phyloP scores from a whole-genome alignment of 2,888 invertebrate genomes.

The Clitarchus hookeri region DNA sequence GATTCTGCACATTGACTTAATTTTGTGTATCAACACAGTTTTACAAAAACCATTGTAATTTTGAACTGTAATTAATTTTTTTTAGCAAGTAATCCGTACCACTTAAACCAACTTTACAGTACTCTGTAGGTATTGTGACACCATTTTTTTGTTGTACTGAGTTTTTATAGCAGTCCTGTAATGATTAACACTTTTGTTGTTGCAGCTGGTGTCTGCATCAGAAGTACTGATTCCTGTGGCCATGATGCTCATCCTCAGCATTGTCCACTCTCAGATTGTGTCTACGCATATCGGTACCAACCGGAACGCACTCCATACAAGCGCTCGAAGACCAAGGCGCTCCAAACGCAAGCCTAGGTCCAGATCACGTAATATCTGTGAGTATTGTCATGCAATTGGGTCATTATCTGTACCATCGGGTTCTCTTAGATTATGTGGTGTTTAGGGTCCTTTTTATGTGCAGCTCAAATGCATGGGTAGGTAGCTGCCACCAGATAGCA shows the following conservation, averaged over 20 bases:
- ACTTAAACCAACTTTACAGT: slow-evolving; percentile 3
- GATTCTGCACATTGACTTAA: too few relatives aligned
- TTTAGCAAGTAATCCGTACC: not conserved
- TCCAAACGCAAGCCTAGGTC: slow-evolving; percentile 36
- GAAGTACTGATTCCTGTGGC: slow-evolving; percentile 74
- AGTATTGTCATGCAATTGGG: not conserved
- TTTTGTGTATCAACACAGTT: too few relatives aligned
- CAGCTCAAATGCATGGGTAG: too few relatives aligned
- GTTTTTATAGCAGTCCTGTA: slow-evolving; percentile 36
- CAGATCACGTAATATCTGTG: slow-evolving; percentile 21
- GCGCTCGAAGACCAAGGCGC: slow-evolving; percentile 34
- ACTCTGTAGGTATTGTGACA: not conserved
- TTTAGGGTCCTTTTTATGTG: too few relatives aligned
- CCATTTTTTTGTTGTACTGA: slow-evolving; percentile 23
- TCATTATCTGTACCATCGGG: too few relatives aligned
- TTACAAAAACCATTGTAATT: too few relatives aligned
- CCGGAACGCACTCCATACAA: not conserved
- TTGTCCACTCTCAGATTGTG: slow-evolving; percentile 66
- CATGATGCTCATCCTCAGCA: slow-evolving; percentile 73
- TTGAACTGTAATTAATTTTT: slow-evolving; percentile 11
- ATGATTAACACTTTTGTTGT: not conserved
- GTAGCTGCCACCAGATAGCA: too few relatives aligned
- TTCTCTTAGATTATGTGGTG: too few relatives aligned
- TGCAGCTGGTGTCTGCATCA: slow-evolving; percentile 63
- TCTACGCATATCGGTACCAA: slow-evolving; percentile 37